phyloP scores from a whole-genome alignment of 2,113 vertebrate species.

The Cinclus mexicanus region DNA sequence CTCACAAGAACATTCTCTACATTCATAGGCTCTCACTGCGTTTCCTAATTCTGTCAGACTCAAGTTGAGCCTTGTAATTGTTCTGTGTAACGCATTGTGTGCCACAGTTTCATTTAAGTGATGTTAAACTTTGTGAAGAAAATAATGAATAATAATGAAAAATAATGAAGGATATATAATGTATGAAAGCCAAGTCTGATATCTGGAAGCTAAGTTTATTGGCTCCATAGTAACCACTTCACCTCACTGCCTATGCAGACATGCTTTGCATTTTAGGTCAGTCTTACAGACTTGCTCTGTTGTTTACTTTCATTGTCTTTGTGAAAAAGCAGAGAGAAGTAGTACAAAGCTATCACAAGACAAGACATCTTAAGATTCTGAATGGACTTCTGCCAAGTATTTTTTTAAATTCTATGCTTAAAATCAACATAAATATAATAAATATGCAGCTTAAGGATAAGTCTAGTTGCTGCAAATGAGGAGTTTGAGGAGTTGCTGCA shows the following conservation, averaged over 20 bases:
- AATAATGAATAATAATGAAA: not conserved
- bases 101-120: not conserved
- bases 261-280: conserved; percentile 77
- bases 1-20: not conserved
- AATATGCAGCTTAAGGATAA: not conserved
- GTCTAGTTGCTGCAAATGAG: not conserved
- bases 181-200: conserved; percentile 69
- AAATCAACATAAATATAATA: not conserved
- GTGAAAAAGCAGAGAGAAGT: conserved; percentile 4
- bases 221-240: conserved; percentile 82
- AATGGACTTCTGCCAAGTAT: not conserved
- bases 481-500: not conserved
- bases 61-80: not conserved
- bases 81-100: not conserved
- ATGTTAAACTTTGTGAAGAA: not conserved
- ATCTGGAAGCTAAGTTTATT: conserved; percentile 67
- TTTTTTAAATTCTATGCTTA: not conserved
- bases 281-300: conserved; percentile 40
- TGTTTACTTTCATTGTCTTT: conserved; percentile 41
- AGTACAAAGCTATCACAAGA: not conserved
- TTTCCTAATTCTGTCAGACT: not conserved
- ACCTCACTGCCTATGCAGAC: conserved; percentile 69
- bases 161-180: not conserved
- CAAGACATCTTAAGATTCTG: not conserved
- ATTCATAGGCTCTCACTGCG: not conserved